Evolutionary conservation across 2,113 vertebrate species (phyloP).

Genomic region (Eonycteris spelaea): DNA sequence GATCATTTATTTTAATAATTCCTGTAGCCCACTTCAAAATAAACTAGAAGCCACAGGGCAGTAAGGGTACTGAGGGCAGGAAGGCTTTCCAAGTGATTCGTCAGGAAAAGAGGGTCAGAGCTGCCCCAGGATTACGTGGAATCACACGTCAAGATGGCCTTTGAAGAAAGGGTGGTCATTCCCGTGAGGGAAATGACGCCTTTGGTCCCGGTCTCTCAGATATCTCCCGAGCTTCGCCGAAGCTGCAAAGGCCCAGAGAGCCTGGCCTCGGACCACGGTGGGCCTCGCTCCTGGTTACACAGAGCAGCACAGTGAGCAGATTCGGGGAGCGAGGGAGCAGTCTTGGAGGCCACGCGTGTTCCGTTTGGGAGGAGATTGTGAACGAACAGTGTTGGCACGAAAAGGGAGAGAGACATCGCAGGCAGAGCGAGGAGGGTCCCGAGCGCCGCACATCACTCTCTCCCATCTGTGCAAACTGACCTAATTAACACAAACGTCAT

Average conservation of each 20-base stretch:
- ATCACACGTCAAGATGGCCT: neutral
- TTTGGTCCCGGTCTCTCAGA: neutral
- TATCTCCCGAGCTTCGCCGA: neutral
- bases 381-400: neutral
- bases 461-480: neutral
- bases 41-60: neutral
- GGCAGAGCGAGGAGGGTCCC: neutral
- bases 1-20: neutral
- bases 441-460: neutral
- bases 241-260: neutral
- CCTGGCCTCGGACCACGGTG: neutral
- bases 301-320: neutral
- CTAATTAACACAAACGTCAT: too few species aligned
- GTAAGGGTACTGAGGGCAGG: neutral
- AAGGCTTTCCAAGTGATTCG: neutral
- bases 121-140: neutral
- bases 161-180: neutral
- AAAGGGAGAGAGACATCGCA: neutral
- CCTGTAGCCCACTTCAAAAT: neutral
- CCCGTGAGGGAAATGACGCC: fast-evolving
- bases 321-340: neutral
- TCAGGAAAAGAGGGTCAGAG: neutral
- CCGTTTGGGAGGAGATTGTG: neutral
- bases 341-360: neutral
- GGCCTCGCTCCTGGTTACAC: neutral